Conservation (phyloP, 2,113 vertebrate genomes). For the Laterallus jamaicensis region DNA sequence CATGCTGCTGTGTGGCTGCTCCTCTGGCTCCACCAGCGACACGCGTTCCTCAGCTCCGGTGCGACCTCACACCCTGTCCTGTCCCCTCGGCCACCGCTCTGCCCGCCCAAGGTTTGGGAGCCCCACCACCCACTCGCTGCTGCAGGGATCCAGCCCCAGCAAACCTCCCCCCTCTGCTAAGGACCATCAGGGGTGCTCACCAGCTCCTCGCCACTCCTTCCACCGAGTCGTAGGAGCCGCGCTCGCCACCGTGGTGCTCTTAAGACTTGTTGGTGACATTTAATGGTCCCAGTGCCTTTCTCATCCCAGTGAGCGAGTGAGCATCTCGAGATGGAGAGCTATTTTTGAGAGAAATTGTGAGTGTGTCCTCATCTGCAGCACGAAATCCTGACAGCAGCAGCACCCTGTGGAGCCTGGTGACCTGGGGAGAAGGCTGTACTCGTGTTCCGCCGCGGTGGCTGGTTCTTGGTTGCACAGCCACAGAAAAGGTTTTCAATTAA, state of each 20-base stretch:
- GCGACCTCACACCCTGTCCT: not conserved
- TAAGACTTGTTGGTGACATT: not conserved
- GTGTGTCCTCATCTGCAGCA: not conserved
- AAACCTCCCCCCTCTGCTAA: not conserved
- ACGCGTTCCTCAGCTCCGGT: not conserved
- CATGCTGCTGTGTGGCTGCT: accelerated
- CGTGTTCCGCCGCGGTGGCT: not conserved
- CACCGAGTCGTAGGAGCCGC: accelerated
- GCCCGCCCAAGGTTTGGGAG: accelerated
- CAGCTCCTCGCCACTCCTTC: not conserved
- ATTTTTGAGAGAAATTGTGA: not conserved
- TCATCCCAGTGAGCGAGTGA: not conserved
- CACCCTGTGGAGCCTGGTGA: not conserved
- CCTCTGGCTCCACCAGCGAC: not conserved
- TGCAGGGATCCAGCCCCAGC: not conserved
- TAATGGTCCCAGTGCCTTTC: accelerated
- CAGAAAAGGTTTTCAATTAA: slow-evolving; percentile 67
- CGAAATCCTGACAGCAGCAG: not conserved
- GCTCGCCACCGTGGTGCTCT: accelerated
- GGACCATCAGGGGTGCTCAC: accelerated
- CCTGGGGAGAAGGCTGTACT: not conserved
- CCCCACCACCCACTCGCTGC: accelerated
- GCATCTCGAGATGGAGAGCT: not conserved
- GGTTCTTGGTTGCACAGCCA: slow-evolving; percentile 3
- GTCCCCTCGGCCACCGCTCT: not conserved